Evolutionary conservation across 2,888 invertebrate species (phyloP), one percentile per base, ranked within the genome.

Genomic region (Anaspis maculata): DNA sequence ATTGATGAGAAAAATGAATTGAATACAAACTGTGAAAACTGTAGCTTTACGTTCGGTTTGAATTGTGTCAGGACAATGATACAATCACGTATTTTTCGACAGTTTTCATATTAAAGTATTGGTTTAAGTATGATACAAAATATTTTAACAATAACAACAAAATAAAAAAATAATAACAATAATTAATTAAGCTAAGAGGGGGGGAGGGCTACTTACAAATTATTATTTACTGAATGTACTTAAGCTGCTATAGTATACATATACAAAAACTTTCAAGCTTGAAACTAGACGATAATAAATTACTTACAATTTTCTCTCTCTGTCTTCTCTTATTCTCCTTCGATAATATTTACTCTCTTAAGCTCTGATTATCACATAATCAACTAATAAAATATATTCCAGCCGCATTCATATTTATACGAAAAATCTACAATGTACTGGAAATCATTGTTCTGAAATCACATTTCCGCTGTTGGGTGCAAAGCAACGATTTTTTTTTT

Each of bases 151-250:
- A 63, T 62, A 64, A 62, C 63, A 62, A 66, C 64, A 64, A 66
- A 19, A 65, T 60, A 62, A 61, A 63, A 57, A 61, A 63, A 57
- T 62, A 58, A 62, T 62, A 64, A 66, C 64, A 64, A 61, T 59
- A 58, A 56, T 61, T 58, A 59, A 61, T 61, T 58, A 59, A 61
- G 52, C 57, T 56, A 58, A 49, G 33, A 41, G 19, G 19, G 19
- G 19, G 19, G 19, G 19, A 19, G 19, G 19, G 19, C 19, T 51
- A 52, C 40, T 44, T 52, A 50, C 46, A 19, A 46, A 46, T 28
- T 48, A 47, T 42, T 40, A 28, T 39, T 35, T 36, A 41, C 39
- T 37, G 28, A 19, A 33, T 33, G 31, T 40, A 40, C 10, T 23
- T 19, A n/a, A n/a, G n/a, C n/a, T n/a, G n/a, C n/a, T n/a, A n/a